Base-by-base conservation (phyloP, 1,140 invertebrate genomes). In the Fopius arisanus region DNA sequence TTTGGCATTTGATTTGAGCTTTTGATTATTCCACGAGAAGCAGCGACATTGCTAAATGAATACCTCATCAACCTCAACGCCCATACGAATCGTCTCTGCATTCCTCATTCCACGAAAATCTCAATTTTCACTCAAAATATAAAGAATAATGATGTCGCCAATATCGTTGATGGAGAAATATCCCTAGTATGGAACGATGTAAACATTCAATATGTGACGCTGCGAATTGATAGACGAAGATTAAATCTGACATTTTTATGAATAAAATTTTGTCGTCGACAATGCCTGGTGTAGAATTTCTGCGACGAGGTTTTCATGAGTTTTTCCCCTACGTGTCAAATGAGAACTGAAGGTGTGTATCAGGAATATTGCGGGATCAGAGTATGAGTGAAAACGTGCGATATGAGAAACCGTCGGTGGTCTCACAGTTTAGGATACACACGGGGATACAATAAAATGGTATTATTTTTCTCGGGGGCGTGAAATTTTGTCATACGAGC, bases 1-100 rank as follows among this genome's bases (percentile, higher is more conserved):
- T 83, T 80, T 80, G 78, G 80, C 81, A 85, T 85, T 87, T 83
- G 83, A 86, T 87, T 86, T 83, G 29, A 26, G 83, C 82, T 67
- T 85, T 86, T 86, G 85, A 86, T 86, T 85, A 81, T 82, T 75
- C 76, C 71, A 78, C 75, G 75, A 75, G 71, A 78, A 82, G 68
- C 73, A n/a, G n/a, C 76, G n/a, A 14, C 12, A 29, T 9, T 65
- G 62, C 6, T 81, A 81, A 84, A 81, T 83, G 83, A 80, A 85
- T 81, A 79, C 79, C 72, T 81, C 78, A 86, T 86, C 85, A 85
- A 86, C 80, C 78, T 78, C 79, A 54, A 73, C 40, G 73, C 75
- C 37, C 74, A 78, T n/a, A 12, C 10, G 16, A 21, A 28, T 26
- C 28, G 21, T 9, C 28, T n/a, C 21, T 23, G 54, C 12, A 9